Evolutionary conservation across 2,797 vertebrate genomes (phyloP), one percentile per base, ranked within the genome.

Genomic region (Enteromius unitaeniatus): DNA sequence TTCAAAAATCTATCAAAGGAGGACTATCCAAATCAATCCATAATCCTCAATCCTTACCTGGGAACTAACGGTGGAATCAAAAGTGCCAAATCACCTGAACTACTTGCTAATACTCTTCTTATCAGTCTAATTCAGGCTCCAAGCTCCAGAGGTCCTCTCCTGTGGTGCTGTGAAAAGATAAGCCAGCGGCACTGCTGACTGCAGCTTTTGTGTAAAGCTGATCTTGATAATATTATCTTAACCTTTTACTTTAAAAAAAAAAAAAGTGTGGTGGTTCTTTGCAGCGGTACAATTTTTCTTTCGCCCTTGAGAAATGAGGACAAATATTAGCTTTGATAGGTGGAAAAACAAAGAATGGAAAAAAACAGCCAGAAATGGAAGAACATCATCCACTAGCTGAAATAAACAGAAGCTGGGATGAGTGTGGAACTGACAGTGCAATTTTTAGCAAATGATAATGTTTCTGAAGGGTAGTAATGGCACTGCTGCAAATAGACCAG

Each of bases 171-270:
- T 28, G 67, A 42, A 69, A 79, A 91, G 90, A 92, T 91, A 90
- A 92, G 85, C 79, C 49, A 0, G 28, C 47, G n/a, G 13, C 72
- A 82, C 60, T 79, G 85, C 62, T 23, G 45, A 83, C 58, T 78
- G 17, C 10, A 60, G 77, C 79, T 82, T 92, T 92, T 90, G 90
- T 89, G 86, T 87, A 8, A 86, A 87, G 64, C 21, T 87, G 90
- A 90, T 91, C 89, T 91, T 90, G 83, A 93, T 92, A 93, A 94
- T 93, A 93, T 95, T 94, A 86, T 90, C 83, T 84, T 93, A 90
- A 94, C 93, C 92, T 91, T 87, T 85, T 76, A 78, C 51, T 81
- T 81, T 49, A 73, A 75, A 81, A 45, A 42, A 42, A 42, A 42
- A 45, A 64, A 84, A 75, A 51, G 60, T 69, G 68, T 78, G 78